Evolutionary conservation across 1,140 invertebrate species (phyloP).

Genomic region (Pachyrhynchus sulphureomaculatus): DNA sequence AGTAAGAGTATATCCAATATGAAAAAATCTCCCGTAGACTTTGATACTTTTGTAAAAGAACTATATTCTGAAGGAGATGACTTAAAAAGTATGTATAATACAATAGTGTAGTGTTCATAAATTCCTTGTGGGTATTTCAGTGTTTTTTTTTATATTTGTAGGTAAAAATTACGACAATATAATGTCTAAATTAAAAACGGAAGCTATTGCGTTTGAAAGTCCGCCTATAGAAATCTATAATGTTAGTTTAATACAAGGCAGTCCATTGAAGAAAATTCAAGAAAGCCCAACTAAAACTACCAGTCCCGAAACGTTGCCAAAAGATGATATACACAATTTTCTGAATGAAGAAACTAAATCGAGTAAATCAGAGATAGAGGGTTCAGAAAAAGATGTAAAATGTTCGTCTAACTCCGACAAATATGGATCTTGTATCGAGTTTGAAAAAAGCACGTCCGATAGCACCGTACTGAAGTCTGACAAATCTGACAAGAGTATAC

Average conservation of each 20-base stretch:
- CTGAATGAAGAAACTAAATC: background rate
- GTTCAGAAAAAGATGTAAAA: constrained; percentile 1
- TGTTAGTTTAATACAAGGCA: no score
- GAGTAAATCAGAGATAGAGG: constrained; percentile 3
- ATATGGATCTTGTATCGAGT: constrained; percentile 4
- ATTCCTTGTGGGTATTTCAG: no score
- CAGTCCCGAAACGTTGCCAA: no score
- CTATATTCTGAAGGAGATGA: constrained; percentile 5
- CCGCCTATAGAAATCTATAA: no score
- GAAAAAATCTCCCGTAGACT: constrained; percentile 14
- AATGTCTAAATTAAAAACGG: no score
- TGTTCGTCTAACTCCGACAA: background rate
- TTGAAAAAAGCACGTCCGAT: background rate
- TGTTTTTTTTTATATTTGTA: no score
- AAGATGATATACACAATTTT: no score
- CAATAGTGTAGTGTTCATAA: background rate
- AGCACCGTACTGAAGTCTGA: background rate
- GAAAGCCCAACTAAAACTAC: no score
- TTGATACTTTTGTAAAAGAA: constrained; percentile 16
- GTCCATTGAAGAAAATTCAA: no score
- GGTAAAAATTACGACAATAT: no score
- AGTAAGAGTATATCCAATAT: no score
- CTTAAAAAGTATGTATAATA: background rate
- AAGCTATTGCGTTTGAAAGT: no score
- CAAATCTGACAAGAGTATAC: background rate